These are phyloP conservation scores for Frankliniella fusca DNA, from an alignment of 2,888 invertebrate species.

Conservation along the genomic window DNA sequence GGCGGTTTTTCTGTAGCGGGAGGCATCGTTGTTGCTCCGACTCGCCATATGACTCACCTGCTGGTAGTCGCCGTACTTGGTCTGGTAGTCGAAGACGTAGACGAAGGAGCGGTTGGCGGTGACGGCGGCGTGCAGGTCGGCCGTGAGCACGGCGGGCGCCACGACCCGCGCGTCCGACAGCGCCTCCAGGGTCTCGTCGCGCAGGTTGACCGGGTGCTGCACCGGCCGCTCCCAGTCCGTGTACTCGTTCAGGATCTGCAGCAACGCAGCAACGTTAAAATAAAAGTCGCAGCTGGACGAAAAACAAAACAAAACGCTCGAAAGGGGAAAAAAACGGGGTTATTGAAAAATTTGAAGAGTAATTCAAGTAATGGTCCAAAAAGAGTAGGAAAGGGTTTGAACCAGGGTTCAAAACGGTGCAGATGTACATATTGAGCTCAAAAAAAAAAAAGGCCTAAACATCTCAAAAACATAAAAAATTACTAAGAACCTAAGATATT, in stretches of 20 bases:
- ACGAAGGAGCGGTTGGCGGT: constrained; percentile 64
- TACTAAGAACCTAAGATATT: too few species aligned
- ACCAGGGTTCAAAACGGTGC: too few species aligned
- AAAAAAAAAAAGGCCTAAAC: too few species aligned
- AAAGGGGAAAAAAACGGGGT: too few species aligned
- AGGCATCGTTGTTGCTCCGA: too few species aligned
- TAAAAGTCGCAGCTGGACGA: background rate
- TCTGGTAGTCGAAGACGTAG: constrained; percentile 89
- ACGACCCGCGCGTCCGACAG: constrained; percentile 85
- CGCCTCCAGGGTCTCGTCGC: constrained; percentile 88
- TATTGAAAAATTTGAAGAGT: too few species aligned
- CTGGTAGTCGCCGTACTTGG: constrained; percentile 81
- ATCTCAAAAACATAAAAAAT: too few species aligned
- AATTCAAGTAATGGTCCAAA: too few species aligned
- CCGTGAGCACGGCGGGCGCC: constrained; percentile 81
- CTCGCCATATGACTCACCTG: constrained; percentile 61
- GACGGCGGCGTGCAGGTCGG: constrained; percentile 57
- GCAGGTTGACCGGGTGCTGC: constrained; percentile 82
- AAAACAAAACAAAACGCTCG: background rate
- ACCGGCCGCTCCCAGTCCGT: constrained; percentile 95
- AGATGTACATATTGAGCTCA: too few species aligned
- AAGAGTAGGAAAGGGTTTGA: too few species aligned
- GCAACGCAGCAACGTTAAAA: background rate
- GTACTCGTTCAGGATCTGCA: constrained; percentile 76
- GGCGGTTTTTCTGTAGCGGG: too few species aligned